These are phyloP conservation scores for Chrysogorgia sp. DNA, from an alignment of 92 coral and sea anemone genomes.

Conservation along the genomic window DNA sequence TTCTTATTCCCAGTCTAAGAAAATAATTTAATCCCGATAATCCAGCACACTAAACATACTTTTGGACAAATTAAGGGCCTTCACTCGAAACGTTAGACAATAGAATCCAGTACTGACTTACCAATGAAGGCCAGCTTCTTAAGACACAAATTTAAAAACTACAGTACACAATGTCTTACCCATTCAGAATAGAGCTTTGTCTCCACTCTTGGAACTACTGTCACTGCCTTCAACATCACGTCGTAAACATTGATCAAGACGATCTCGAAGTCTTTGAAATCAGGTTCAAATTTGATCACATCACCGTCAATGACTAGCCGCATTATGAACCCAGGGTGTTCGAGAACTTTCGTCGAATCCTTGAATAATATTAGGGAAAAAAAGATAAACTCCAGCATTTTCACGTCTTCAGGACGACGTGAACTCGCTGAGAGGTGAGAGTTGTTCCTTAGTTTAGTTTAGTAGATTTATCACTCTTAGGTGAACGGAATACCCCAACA, in stretches of 20 bases:
- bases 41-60: neutral
- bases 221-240: conserved; percentile 95
- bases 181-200: conserved; percentile 97
- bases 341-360: conserved; percentile 91
- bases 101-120: neutral
- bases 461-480: too few species aligned
- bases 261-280: conserved; percentile 96
- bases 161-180: conserved; percentile 62
- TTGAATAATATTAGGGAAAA: conserved; percentile 18
- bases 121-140: too few species aligned
- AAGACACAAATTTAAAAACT: too few species aligned
- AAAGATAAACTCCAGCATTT: neutral
- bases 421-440: too few species aligned
- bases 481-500: too few species aligned
- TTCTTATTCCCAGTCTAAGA: conserved; percentile 76
- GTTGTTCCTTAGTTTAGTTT: too few species aligned
- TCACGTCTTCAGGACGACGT: neutral
- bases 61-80: neutral
- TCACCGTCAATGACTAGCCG: conserved; percentile 97
- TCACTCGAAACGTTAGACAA: neutral
- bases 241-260: conserved; percentile 94
- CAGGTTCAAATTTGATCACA: conserved; percentile 93
- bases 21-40: conserved; percentile 8
- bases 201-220: conserved; percentile 97
- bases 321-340: conserved; percentile 97